phyloP scores from a whole-genome alignment of 2,888 invertebrate species.

The Zhengitettix transpicula region DNA sequence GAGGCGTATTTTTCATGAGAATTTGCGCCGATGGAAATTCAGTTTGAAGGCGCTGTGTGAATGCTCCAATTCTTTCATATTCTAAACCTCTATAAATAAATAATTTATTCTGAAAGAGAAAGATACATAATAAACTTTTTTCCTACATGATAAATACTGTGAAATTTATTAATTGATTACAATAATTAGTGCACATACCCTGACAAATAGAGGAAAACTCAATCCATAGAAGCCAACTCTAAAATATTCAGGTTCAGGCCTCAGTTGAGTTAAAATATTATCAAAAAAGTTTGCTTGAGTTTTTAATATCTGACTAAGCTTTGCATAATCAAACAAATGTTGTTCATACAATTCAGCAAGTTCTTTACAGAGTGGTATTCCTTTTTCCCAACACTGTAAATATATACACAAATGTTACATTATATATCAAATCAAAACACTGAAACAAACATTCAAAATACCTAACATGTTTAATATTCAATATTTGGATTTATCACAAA shows the following conservation, averaged over 20 bases:
- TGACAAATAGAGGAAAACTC: conserved; percentile 83
- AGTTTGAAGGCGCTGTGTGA: conserved; percentile 80
- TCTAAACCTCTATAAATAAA: conserved; percentile 91
- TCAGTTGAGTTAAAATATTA: conserved; percentile 70
- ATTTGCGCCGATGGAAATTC: conserved; percentile 92
- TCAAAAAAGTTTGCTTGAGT: conserved; percentile 82
- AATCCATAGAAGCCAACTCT: conserved; percentile 89
- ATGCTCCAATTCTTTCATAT: conserved; percentile 86
- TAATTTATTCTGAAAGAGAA: conserved; percentile 60
- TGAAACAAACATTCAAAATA: no score
- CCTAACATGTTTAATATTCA: no score
- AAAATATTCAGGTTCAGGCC: conserved; percentile 90
- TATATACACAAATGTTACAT: background rate
- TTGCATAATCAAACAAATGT: conserved; percentile 71
- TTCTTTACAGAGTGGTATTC: conserved; percentile 80
- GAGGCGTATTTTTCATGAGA: conserved; percentile 78
- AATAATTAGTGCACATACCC: conserved; percentile 41
- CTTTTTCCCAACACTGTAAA: conserved; percentile 84
- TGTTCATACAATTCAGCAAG: conserved; percentile 74
- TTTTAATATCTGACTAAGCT: conserved; percentile 67
- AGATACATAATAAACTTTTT: background rate
- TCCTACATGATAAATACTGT: no score
- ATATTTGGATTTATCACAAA: conserved; percentile 17
- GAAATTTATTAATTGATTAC: background rate
- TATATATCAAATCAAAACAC: no score